These are phyloP conservation scores for Carassius carassius DNA, from an alignment of 2,113 vertebrate genomes.

Conservation along the genomic window DNA sequence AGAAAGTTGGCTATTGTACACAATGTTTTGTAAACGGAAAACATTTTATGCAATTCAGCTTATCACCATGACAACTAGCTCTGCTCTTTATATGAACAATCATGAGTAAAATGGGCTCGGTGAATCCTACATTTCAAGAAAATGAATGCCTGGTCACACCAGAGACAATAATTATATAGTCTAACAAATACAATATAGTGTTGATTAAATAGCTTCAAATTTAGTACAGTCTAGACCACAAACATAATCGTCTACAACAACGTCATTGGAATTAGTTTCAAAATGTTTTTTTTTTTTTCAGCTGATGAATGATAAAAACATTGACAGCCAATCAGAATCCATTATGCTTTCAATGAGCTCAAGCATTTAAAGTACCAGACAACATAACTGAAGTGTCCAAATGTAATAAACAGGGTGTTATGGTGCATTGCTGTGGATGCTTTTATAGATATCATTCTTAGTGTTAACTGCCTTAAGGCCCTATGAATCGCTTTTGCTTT, in stretches of 20 bases:
- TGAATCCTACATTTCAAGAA: not conserved
- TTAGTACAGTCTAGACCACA: no score
- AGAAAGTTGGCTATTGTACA: slow-evolving; percentile 11
- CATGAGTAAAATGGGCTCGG: not conserved
- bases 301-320: not conserved
- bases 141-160: not conserved
- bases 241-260: no score
- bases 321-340: not conserved
- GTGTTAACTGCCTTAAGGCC: not conserved
- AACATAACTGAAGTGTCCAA: no score
- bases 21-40: not conserved
- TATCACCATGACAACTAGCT: not conserved
- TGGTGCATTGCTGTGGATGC: not conserved
- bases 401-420: not conserved
- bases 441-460: not conserved
- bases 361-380: no score
- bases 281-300: no score
- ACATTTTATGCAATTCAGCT: not conserved
- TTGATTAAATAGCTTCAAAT: no score
- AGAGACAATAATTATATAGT: no score
- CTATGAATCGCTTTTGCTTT: not conserved
- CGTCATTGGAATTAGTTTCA: not conserved
- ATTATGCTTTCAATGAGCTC: no score
- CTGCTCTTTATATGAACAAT: not conserved
- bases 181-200: no score